A percentile compares a stretch with the other conserved stretches of the same genome.
Evolutionary conservation across 2,888 invertebrate species (phyloP).

Genomic region (Himalopsyche kuldschensis): DNA sequence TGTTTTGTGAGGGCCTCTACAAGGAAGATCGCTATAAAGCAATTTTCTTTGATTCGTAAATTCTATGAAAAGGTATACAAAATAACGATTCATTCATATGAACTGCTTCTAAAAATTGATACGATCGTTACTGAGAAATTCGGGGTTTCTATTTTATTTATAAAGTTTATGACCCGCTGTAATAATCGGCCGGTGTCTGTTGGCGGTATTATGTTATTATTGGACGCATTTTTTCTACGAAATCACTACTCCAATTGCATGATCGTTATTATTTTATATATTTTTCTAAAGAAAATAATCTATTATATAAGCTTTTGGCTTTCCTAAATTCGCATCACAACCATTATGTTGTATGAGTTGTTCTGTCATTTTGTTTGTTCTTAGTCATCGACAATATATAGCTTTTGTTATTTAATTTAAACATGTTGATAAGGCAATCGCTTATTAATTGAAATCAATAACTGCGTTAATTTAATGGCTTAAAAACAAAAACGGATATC

Average conservation of each 20-base stretch:
- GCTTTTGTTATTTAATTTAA: too few species aligned
- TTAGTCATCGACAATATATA: too few species aligned
- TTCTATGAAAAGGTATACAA: constrained; percentile 15
- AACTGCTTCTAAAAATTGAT: constrained; percentile 14
- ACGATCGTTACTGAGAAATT: constrained; percentile 17
- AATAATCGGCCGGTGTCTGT: constrained; percentile 15
- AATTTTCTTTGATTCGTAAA: constrained; percentile 21
- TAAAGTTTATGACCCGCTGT: constrained; percentile 16
- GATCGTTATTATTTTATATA: not conserved
- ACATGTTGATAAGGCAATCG: too few species aligned
- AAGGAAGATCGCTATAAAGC: constrained; percentile 29
- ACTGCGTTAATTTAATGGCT: too few species aligned
- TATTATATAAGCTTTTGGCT: too few species aligned
- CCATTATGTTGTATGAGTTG: too few species aligned
- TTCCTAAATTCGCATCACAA: too few species aligned
- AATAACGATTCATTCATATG: constrained; percentile 2
- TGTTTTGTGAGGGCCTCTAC: not conserved
- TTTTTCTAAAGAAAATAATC: not conserved
- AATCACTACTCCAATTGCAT: not conserved
- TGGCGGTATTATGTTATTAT: constrained; percentile 4
- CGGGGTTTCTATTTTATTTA: constrained; percentile 6
- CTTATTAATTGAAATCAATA: too few species aligned
- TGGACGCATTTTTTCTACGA: constrained; percentile 15
- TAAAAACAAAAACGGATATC: too few species aligned
- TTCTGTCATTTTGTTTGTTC: too few species aligned